phyloP scores from a whole-genome alignment of 2,113 vertebrate genomes.

The Lichenostomus cassidix region DNA sequence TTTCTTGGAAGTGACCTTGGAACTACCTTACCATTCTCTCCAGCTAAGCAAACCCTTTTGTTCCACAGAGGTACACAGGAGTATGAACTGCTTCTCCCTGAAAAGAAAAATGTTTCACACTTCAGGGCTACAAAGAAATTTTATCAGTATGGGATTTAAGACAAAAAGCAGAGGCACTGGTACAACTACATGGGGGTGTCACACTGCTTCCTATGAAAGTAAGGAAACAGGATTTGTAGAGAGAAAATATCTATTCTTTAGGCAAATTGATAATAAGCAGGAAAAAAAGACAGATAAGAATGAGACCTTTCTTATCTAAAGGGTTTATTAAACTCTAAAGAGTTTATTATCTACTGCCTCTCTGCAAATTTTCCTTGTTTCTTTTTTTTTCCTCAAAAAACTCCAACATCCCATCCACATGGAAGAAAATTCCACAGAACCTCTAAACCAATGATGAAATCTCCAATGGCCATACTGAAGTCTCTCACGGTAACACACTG shows the following conservation, averaged over 20 bases:
- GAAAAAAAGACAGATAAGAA: neutral
- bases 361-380: neutral
- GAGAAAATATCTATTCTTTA: neutral
- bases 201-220: neutral
- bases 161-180: neutral
- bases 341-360: neutral
- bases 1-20: neutral
- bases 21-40: fast-evolving
- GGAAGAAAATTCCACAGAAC: neutral
- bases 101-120: neutral
- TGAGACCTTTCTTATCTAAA: neutral
- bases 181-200: neutral
- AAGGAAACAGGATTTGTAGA: neutral
- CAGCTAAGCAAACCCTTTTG: neutral
- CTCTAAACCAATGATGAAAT: neutral
- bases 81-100: neutral
- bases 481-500: neutral
- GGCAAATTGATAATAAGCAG: neutral
- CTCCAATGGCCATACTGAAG: neutral
- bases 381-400: fast-evolving
- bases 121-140: neutral
- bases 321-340: neutral
- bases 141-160: neutral
- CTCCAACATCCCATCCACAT: neutral
- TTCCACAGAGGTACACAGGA: neutral